A percentile compares a stretch with the other conserved stretches of the same genome.
These are phyloP conservation scores for Mesorhabditis belari DNA, from an alignment of 2,888 invertebrate species.

Conservation along the genomic window DNA sequence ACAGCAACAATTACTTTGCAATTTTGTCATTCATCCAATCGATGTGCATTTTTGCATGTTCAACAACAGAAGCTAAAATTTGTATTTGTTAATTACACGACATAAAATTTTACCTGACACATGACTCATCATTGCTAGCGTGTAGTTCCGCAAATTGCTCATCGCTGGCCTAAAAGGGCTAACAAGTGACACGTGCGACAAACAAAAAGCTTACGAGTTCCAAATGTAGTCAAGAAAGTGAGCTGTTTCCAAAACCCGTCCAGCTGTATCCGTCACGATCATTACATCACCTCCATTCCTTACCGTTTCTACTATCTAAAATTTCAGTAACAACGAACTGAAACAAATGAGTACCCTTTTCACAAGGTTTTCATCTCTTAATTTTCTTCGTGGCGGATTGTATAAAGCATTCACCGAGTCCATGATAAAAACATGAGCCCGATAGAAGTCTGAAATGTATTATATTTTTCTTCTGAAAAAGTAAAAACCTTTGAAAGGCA, in stretches of 20 bases:
- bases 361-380: constrained; percentile 91
- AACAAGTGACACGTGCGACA: not conserved
- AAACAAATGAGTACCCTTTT: constrained; percentile 61
- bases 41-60: constrained; percentile 81
- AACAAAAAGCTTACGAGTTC: constrained; percentile 29
- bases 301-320: constrained; percentile 68
- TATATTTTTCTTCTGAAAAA: not conserved
- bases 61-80: constrained; percentile 94
- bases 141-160: constrained; percentile 81
- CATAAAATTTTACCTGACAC: no score
- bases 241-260: constrained; percentile 85
- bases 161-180: constrained; percentile 68
- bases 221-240: constrained; percentile 70
- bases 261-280: constrained; percentile 87
- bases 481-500: constrained; percentile 40
- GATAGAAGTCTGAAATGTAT: constrained; percentile 63
- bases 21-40: constrained; percentile 99
- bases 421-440: constrained; percentile 86
- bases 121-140: constrained; percentile 83
- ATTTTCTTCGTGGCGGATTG: constrained; percentile 70
- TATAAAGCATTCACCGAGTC: constrained; percentile 92
- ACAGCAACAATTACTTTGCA: constrained; percentile 64
- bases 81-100: no score
- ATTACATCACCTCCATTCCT: constrained; percentile 89
- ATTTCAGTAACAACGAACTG: not conserved